These are phyloP conservation scores for Plemyria rubiginata DNA, from an alignment of 2,888 invertebrate genomes.

Conservation along the genomic window DNA sequence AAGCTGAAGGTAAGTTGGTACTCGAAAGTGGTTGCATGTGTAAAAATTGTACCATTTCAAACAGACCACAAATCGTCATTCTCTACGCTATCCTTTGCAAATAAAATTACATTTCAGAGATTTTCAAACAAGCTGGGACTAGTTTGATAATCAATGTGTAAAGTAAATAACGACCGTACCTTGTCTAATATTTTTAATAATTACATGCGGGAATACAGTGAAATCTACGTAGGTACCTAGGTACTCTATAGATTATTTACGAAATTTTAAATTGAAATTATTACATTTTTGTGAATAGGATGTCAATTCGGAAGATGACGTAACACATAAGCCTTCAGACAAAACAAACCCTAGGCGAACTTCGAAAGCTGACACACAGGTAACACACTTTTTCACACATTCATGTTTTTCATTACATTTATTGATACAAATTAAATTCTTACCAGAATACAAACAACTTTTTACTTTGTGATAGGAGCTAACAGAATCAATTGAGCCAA, in stretches of 20 bases:
- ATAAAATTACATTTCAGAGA: slow-evolving; percentile 52
- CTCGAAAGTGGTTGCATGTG: slow-evolving; percentile 46
- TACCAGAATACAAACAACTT: slow-evolving; percentile 21
- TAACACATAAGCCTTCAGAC: slow-evolving; percentile 71
- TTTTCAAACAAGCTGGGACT: slow-evolving; percentile 51
- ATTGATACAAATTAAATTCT: slow-evolving; percentile 10
- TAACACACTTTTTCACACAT: slow-evolving; percentile 51
- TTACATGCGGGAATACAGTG: slow-evolving; percentile 12
- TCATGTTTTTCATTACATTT: slow-evolving; percentile 26
- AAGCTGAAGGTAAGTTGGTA: slow-evolving; percentile 77
- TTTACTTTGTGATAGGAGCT: slow-evolving; percentile 57
- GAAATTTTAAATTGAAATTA: slow-evolving; percentile 5
- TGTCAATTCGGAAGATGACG: slow-evolving; percentile 66
- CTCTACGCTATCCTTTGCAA: slow-evolving; percentile 49
- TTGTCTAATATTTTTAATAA: slow-evolving; percentile 24
- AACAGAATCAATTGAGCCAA: slow-evolving; percentile 56
- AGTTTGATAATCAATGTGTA: slow-evolving; percentile 54
- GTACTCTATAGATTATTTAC: not conserved
- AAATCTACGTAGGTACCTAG: not conserved
- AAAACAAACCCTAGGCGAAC: slow-evolving; percentile 74
- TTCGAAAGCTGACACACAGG: slow-evolving; percentile 71
- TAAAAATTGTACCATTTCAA: slow-evolving; percentile 16
- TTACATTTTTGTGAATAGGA: slow-evolving; percentile 74
- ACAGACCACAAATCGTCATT: slow-evolving; percentile 9
- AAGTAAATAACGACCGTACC: slow-evolving; percentile 59